A percentile compares a stretch with the other conserved stretches of the same genome.
Conservation (phyloP, 2,888 invertebrate genomes). For the Morpho deidamia region DNA sequence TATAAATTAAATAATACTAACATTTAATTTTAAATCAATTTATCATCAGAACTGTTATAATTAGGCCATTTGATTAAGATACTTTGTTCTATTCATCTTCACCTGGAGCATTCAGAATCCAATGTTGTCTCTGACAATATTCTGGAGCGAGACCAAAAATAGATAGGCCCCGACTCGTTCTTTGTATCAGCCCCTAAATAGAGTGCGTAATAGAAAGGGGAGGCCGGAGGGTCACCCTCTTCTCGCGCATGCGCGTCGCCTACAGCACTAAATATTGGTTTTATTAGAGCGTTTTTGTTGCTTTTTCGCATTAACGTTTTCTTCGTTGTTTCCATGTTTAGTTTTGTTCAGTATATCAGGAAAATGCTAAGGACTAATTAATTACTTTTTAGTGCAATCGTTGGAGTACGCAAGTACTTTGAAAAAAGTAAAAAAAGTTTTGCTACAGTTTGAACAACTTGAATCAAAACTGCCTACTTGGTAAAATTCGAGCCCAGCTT, state of each 20-base stretch:
- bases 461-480: too few species aligned
- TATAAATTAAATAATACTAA: too few species aligned
- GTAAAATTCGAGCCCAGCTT: too few species aligned
- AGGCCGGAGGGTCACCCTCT: conserved; percentile 53
- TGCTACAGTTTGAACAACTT: too few species aligned
- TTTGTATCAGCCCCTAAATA: conserved; percentile 75
- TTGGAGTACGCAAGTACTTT: too few species aligned
- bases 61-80: too few species aligned
- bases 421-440: too few species aligned
- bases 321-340: conserved; percentile 25
- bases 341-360: conserved; percentile 13
- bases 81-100: neutral
- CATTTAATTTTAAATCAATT: too few species aligned
- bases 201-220: conserved; percentile 75
- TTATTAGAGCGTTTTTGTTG: conserved; percentile 66
- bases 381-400: neutral
- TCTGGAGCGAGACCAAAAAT: conserved; percentile 64
- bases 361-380: conserved; percentile 2
- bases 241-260: conserved; percentile 57
- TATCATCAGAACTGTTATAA: too few species aligned
- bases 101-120: conserved; percentile 37
- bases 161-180: conserved; percentile 67
- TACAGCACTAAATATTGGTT: conserved; percentile 62
- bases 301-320: conserved; percentile 38
- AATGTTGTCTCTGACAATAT: conserved; percentile 50